phyloP scores from a whole-genome alignment of 2,888 invertebrate species.

The Tiliacea aurago region DNA sequence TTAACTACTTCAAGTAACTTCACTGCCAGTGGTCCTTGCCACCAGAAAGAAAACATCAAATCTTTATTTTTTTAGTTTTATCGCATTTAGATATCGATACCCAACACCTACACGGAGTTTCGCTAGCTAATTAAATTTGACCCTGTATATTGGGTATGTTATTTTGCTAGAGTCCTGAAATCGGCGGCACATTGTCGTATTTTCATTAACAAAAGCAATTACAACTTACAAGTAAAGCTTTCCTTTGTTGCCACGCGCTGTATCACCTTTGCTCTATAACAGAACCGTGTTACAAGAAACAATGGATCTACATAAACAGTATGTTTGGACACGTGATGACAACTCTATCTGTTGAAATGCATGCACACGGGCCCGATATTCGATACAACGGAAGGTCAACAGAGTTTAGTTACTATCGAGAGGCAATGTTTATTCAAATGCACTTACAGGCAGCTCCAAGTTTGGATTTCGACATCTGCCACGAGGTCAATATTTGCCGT shows the following conservation, averaged over 20 bases:
- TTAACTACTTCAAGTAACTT: too few species aligned
- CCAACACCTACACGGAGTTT: too few species aligned
- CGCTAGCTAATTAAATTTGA: too few species aligned
- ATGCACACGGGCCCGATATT: slow-evolving; percentile 78
- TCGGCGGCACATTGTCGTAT: slow-evolving; percentile 46
- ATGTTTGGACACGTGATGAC: slow-evolving; percentile 85
- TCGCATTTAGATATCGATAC: too few species aligned
- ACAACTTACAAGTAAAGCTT: slow-evolving; percentile 38
- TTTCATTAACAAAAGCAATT: slow-evolving; percentile 53
- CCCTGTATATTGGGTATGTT: slow-evolving; percentile 77
- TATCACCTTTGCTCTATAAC: slow-evolving; percentile 52
- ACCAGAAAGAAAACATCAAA: too few species aligned
- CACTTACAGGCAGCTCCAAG: slow-evolving; percentile 84
- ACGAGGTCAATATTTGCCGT: slow-evolving; percentile 89
- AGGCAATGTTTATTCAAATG: slow-evolving; percentile 89
- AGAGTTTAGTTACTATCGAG: slow-evolving; percentile 85
- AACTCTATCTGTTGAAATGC: slow-evolving; percentile 78
- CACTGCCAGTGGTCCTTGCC: too few species aligned
- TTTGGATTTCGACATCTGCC: slow-evolving; percentile 89
- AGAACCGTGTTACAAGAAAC: slow-evolving; percentile 40
- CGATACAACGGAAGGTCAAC: slow-evolving; percentile 87
- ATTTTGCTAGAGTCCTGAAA: slow-evolving; percentile 66
- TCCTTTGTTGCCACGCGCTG: slow-evolving; percentile 49
- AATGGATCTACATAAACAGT: slow-evolving; percentile 53
- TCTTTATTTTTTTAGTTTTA: too few species aligned